Conservation (phyloP, 2,888 invertebrate species). For the Leptinotarsa tumamoca region DNA sequence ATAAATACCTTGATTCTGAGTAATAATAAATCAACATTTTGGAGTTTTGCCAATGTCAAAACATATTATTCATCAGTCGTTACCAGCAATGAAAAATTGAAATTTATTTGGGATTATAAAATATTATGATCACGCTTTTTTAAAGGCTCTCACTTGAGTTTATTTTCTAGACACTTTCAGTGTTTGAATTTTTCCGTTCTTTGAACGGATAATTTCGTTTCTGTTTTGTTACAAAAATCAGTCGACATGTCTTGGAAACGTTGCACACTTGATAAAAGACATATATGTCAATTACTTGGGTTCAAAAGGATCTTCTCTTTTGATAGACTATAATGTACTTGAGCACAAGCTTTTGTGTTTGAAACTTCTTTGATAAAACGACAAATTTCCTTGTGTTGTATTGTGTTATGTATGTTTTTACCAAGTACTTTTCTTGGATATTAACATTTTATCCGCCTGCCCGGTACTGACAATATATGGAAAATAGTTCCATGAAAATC, state of each 20-base stretch:
- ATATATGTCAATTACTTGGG: too few species aligned
- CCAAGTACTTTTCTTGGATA: too few species aligned
- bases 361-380: too few species aligned
- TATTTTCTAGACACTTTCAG: neutral
- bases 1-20: constrained; percentile 40
- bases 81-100: constrained; percentile 28
- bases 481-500: too few species aligned
- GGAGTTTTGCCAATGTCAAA: constrained; percentile 51
- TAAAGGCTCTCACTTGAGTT: neutral
- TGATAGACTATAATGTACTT: too few species aligned
- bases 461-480: too few species aligned
- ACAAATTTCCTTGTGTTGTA: too few species aligned
- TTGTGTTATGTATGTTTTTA: too few species aligned
- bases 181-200: neutral
- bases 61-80: constrained; percentile 48
- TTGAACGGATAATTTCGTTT: neutral
- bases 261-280: neutral
- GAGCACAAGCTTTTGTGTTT: too few species aligned
- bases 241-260: neutral
- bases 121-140: constrained; percentile 5
- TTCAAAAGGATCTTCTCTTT: too few species aligned
- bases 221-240: neutral
- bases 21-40: constrained; percentile 50
- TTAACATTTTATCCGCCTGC: too few species aligned
- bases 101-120: constrained; percentile 27